These are phyloP conservation scores for Erannis defoliaria DNA, from an alignment of 2,888 invertebrate species.

Conservation along the genomic window DNA sequence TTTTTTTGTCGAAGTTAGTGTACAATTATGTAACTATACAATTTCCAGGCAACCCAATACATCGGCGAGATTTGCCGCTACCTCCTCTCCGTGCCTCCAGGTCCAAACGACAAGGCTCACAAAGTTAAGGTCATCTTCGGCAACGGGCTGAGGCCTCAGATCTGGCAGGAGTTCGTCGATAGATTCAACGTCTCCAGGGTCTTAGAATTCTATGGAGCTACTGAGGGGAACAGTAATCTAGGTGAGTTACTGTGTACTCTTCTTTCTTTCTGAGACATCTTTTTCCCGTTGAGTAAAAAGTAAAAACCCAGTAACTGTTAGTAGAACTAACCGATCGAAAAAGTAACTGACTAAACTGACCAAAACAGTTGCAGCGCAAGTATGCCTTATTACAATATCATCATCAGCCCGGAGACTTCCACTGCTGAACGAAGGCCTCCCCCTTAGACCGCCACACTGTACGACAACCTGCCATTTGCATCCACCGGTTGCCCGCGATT, in stretches of 20 bases:
- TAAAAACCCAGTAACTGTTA: too few species aligned
- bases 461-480: too few species aligned
- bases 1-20: too few species aligned
- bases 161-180: slow-evolving; percentile 95
- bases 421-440: too few species aligned
- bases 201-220: slow-evolving; percentile 98
- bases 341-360: too few species aligned
- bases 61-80: slow-evolving; percentile 97
- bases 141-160: slow-evolving; percentile 96
- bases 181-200: slow-evolving; percentile 90
- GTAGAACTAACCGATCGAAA: too few species aligned
- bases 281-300: too few species aligned
- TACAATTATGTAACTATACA: not conserved
- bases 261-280: not conserved
- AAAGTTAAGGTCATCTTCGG: slow-evolving; percentile 93
- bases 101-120: slow-evolving; percentile 88
- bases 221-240: slow-evolving; percentile 98
- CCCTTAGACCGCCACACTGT: too few species aligned
- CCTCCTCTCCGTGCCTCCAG: slow-evolving; percentile 90
- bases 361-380: too few species aligned
- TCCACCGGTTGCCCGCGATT: too few species aligned
- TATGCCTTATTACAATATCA: too few species aligned
- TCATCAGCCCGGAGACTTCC: too few species aligned
- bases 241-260: slow-evolving; percentile 76
- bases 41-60: slow-evolving; percentile 91